Percentiles rank a stretch among this genome's conserved stretches.
These are phyloP conservation scores for Spodoptera litura DNA, from an alignment of 1,140 invertebrate genomes.

Conservation along the genomic window DNA sequence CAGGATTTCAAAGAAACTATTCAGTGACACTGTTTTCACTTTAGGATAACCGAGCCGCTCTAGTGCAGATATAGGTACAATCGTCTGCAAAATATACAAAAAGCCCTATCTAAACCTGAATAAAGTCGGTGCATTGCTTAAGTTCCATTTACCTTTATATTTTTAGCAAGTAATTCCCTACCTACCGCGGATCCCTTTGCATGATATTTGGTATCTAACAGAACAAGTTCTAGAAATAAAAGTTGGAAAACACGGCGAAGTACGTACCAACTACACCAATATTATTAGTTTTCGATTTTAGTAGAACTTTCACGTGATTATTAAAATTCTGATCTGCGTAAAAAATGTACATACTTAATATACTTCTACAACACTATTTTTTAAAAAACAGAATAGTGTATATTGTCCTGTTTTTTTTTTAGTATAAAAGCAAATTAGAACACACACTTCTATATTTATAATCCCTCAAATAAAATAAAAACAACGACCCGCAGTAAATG, in stretches of 20 bases:
- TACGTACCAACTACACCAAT: slow-evolving; percentile 2
- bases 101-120: slow-evolving; percentile 4
- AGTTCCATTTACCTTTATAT: neutral
- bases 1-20: slow-evolving; percentile 49
- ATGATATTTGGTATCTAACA: slow-evolving; percentile 28
- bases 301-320: neutral
- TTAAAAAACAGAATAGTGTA: too few relatives aligned
- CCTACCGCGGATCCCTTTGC: neutral
- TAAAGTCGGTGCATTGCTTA: slow-evolving; percentile 16
- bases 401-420: too few relatives aligned
- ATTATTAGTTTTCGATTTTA: slow-evolving; percentile 5
- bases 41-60: slow-evolving; percentile 4
- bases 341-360: neutral
- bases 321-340: neutral
- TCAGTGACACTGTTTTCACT: slow-evolving; percentile 40
- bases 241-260: slow-evolving; percentile 9
- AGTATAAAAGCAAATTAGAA: too few relatives aligned
- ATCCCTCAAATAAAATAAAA: too few relatives aligned
- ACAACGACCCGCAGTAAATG: neutral
- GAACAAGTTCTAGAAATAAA: slow-evolving; percentile 29
- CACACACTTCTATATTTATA: too few relatives aligned
- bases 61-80: neutral
- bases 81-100: slow-evolving; percentile 19
- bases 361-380: too few relatives aligned
- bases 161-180: neutral